Conservation (phyloP, 2,113 vertebrate species). For the Spea bombifrons region DNA sequence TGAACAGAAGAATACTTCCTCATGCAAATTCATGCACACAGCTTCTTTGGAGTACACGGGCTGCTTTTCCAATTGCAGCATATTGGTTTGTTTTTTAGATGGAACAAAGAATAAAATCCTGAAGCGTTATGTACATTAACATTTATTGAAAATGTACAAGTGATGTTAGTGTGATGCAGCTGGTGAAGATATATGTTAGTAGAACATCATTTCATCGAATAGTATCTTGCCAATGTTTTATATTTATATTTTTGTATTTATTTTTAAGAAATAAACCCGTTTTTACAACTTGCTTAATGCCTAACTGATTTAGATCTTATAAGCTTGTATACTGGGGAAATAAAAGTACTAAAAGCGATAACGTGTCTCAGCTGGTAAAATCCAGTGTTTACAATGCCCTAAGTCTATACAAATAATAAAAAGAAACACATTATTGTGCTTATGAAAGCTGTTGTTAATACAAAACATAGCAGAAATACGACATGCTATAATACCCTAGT, state of each 20-base stretch:
- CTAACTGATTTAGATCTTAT: constrained; percentile 15
- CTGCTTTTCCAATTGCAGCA: constrained; percentile 63
- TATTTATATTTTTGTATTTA: constrained; percentile 99
- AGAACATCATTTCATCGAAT: constrained; percentile 80
- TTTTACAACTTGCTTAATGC: constrained; percentile 73
- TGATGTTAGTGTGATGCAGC: constrained; percentile 78
- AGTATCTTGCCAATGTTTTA: constrained; percentile 94
- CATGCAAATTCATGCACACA: constrained; percentile 61
- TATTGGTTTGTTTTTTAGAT: constrained; percentile 55
- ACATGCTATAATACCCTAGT: too few relatives aligned
- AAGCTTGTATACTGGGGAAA: background rate
- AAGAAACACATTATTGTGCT: too few relatives aligned
- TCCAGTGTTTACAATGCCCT: too few relatives aligned
- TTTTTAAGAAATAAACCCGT: constrained; percentile 93
- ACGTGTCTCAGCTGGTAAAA: too few relatives aligned
- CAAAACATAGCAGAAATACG: too few relatives aligned
- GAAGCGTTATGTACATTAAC: constrained; percentile 70
- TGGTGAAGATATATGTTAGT: constrained; percentile 71
- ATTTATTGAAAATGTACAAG: constrained; percentile 64
- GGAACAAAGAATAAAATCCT: constrained; percentile 58
- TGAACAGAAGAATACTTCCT: constrained; percentile 60
- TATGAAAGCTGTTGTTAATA: too few relatives aligned
- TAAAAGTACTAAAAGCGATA: background rate
- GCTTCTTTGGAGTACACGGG: constrained; percentile 63
- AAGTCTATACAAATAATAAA: too few relatives aligned